Evolutionary conservation across 2,113 vertebrate genomes (phyloP), one percentile per base, ranked within the genome.

Genomic region (Varanus komodoensis): DNA sequence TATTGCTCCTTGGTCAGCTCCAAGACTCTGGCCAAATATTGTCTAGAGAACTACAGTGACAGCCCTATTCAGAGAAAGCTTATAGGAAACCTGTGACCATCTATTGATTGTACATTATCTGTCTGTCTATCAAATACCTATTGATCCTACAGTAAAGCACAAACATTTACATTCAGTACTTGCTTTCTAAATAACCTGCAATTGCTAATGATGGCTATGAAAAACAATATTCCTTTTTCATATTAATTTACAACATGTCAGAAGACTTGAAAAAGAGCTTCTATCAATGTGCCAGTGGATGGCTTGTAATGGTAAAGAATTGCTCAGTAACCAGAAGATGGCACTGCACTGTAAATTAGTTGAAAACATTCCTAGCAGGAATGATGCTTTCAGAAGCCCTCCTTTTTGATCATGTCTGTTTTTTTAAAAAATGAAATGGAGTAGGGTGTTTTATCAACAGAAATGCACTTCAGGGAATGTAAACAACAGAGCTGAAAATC

Each of bases 251-350:
- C 32, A 54, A 3, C 64, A 89, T 81, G 91, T 90, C 68, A 89
- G 74, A 92, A 64, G n/a, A 93, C 85, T 91, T 91, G 81, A 86
- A 90, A 79, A 88, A 52, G 88, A 92, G 69, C 92, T 75, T 81
- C 1, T 54, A 11, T 80, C 2, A 9, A 7, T 52, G 15, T 52
- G 44, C 52, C 34, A 79, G 74, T 52, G 21, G 52, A 50, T 54
- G 67, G 8, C 61, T n/a, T 21, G 23, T 57, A 86, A 67, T 84
- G 88, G 52, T 82, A 82, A 88, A 34, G 82, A 90, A 64, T 89
- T 94, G 87, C 50, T 75, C 78, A 79, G 5, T 80, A 91, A 87
- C 97, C 97, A 97, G 97, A 96, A 97, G 97, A 95, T 97, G 97
- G 96, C 95, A 95, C 97, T 97, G 82, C 90, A 83, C 95, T 93